Evolutionary conservation across 1,140 invertebrate genomes (phyloP).

Genomic region (Mylabris phalerata): DNA sequence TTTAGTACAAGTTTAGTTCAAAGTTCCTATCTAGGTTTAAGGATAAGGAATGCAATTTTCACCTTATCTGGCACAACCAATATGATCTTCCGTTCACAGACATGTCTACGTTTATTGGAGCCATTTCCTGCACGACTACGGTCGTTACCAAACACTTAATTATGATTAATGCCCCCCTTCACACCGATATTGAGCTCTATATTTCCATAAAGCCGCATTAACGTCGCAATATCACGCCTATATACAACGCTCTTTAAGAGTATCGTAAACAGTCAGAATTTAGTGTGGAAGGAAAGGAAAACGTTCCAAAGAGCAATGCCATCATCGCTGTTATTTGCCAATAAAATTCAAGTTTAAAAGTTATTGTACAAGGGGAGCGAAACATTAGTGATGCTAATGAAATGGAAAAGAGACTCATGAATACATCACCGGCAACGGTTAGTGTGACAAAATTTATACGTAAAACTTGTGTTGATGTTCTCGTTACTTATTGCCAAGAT

Average conservation of each 20-base stretch:
- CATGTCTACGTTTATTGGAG: constrained; percentile 30
- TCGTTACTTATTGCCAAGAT: neutral
- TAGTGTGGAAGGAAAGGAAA: constrained; percentile 4
- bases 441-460: constrained; percentile 10
- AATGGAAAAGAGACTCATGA: constrained; percentile 24
- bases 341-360: constrained; percentile 25
- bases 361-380: constrained; percentile 18
- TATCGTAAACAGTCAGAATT: constrained; percentile 28
- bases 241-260: constrained; percentile 26
- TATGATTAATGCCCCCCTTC: constrained; percentile 31
- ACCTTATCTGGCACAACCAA: constrained; percentile 30
- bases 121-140: constrained; percentile 28
- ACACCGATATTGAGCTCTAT: constrained; percentile 28
- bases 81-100: constrained; percentile 30
- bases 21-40: constrained; percentile 16
- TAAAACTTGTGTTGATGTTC: constrained; percentile 7
- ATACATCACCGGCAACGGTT: constrained; percentile 19
- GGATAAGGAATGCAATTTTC: constrained; percentile 34
- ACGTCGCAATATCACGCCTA: constrained; percentile 29
- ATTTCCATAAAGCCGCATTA: constrained; percentile 33
- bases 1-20: neutral
- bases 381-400: constrained; percentile 29
- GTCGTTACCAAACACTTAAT: constrained; percentile 33
- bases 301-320: constrained; percentile 17
- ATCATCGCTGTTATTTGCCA: constrained; percentile 23